Evolutionary conservation across 2,113 vertebrate genomes (phyloP), one percentile per base, ranked within the genome.

Genomic region (Hippoglossus stenolepis): DNA sequence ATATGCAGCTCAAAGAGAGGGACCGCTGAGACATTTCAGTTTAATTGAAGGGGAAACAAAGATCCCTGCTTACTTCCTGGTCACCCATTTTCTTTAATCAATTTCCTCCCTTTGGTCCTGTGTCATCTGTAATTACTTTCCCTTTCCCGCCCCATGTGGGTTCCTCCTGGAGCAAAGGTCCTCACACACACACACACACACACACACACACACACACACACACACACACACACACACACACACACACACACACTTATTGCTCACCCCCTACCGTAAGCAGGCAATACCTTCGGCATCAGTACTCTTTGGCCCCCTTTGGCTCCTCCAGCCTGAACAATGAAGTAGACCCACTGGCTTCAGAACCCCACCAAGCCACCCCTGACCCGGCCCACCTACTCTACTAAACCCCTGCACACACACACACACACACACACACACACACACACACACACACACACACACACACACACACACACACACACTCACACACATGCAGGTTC

Each of bases 111-210:
- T 92, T 91, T 92, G 86, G 84, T 87, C 87, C 75, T 89, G 86
- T 91, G 89, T 93, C 88, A 88, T 91, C 82, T 92, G 86, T 91
- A 92, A 93, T 93, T 87, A 92, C 91, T 91, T 89, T 91, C 79
- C 80, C 75, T 90, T 84, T 73, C 86, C 86, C 64, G 31, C 84
- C 91, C 79, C 84, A 79, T 53, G 65, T 85, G 85, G 73, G 75
- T 77, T 81, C 82, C 78, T 85, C 70, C 67, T 76, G 80, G 66
- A 82, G 79, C 59, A 61, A 82, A 68, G 59, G 51, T 75, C 70
- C 72, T 51, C 79, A 71, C 35, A 79, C 24, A 78, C 81, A 66
- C 57, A 73, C 56, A 65, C 40, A 47, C 51, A 64, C 56, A 66
- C 47, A 75, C 63, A 73, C 68, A 28, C 79, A 71, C 35, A 79